Percentiles rank a stretch among this genome's conserved stretches.
These are phyloP conservation scores for Pandion haliaetus DNA, from an alignment of 2,113 vertebrate species.

Conservation along the genomic window DNA sequence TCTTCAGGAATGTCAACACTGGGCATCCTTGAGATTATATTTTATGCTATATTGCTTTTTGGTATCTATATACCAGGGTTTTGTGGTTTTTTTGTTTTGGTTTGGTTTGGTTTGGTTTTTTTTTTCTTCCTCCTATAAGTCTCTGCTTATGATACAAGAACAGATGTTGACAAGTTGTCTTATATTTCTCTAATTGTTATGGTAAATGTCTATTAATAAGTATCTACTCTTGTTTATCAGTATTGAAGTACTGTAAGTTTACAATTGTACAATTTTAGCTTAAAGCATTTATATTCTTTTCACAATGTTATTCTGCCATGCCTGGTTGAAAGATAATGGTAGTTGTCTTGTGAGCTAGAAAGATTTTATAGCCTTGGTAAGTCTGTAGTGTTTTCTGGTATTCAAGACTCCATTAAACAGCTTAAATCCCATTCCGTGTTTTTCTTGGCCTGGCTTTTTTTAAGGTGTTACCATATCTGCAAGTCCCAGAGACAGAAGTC, in stretches of 20 bases:
- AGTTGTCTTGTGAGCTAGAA: background rate
- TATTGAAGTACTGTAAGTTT: background rate
- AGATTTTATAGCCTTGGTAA: background rate
- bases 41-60: background rate
- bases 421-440: background rate
- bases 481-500: constrained; percentile 68
- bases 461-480: constrained; percentile 30
- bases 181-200: background rate
- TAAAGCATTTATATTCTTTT: background rate
- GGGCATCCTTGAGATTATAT: background rate
- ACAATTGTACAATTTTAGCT: background rate
- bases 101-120: too few relatives aligned
- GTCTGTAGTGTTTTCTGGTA: background rate
- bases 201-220: background rate
- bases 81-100: too few relatives aligned
- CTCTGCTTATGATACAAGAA: background rate
- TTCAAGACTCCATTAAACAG: background rate
- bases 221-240: background rate
- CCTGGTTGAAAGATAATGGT: background rate
- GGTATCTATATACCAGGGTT: background rate
- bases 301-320: background rate
- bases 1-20: background rate
- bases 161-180: background rate
- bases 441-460: background rate
- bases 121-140: background rate